Evolutionary conservation across 1,140 invertebrate genomes (phyloP).

Genomic region (Drosophila ogumai): DNA sequence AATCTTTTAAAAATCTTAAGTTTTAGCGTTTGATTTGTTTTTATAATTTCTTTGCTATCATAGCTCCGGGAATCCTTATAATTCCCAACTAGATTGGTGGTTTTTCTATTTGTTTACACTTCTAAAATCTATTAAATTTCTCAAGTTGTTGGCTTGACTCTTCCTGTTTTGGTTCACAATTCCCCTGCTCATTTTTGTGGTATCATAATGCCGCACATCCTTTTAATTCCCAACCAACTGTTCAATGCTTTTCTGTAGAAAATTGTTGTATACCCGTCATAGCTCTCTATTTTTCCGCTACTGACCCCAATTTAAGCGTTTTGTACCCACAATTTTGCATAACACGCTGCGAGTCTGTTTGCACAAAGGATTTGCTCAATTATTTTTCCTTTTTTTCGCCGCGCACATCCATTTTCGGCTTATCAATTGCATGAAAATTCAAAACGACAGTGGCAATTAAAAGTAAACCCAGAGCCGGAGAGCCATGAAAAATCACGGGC

Average conservation of each 20-base stretch:
- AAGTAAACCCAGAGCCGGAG: conserved; percentile 35
- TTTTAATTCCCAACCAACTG: background rate
- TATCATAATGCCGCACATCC: background rate
- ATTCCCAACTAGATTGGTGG: background rate
- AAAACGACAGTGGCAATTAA: conserved; percentile 65
- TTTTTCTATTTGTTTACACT: background rate
- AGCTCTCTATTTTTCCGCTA: background rate
- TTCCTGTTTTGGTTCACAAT: background rate
- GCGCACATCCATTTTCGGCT: conserved; percentile 49
- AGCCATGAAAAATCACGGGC: conserved; percentile 62
- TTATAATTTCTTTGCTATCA: no score
- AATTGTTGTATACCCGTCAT: no score
- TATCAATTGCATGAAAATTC: conserved; percentile 59
- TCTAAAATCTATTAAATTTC: no score
- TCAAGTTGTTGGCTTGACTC: background rate
- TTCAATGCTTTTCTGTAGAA: background rate
- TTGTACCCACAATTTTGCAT: conserved; percentile 16
- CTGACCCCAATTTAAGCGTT: conserved; percentile 20
- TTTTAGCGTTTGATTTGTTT: no score
- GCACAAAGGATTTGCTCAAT: conserved; percentile 26
- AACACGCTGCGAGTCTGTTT: conserved; percentile 18
- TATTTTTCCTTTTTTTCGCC: conserved; percentile 11
- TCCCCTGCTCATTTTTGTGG: background rate
- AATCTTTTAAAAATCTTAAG: no score
- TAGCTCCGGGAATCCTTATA: background rate